Conservation (phyloP, 1,140 invertebrate species). For the Copidosoma floridanum region DNA sequence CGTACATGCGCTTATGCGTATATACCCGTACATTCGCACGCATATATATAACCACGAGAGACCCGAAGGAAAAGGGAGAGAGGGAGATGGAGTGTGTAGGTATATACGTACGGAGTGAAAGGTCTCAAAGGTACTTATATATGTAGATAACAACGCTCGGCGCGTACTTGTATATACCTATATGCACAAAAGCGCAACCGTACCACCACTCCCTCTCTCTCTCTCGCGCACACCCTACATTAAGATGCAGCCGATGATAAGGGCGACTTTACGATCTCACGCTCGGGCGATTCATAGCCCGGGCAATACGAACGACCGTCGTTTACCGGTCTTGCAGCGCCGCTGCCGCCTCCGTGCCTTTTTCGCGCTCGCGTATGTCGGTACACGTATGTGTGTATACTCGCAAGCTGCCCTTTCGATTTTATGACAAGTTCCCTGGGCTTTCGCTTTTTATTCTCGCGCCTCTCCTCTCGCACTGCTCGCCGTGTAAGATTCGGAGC, state of each 20-base stretch:
- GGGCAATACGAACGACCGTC: constrained; percentile 47
- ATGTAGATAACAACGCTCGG: background rate
- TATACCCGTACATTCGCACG: background rate
- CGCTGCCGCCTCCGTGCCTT: constrained; percentile 14
- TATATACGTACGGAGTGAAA: background rate
- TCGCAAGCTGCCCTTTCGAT: constrained; percentile 2
- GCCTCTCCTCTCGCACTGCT: background rate
- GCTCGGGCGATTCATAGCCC: constrained; percentile 55
- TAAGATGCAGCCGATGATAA: constrained; percentile 56
- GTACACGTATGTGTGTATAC: no score
- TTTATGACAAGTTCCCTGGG: constrained; percentile 25
- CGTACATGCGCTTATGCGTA: no score
- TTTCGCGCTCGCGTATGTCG: background rate
- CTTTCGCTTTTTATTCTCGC: constrained; percentile 23
- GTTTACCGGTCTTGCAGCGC: constrained; percentile 47
- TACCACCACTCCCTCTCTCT: no score
- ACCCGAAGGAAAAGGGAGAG: no score
- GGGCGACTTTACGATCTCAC: constrained; percentile 56
- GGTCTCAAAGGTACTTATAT: background rate
- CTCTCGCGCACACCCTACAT: constrained; percentile 47
- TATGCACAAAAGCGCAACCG: constrained; percentile 24
- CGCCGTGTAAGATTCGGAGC: no score
- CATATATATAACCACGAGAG: no score
- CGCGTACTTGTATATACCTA: constrained; percentile 6
- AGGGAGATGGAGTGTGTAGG: no score